Evolutionary conservation across 2,888 invertebrate species (phyloP).

Genomic region (Iselma pallidipennis): DNA sequence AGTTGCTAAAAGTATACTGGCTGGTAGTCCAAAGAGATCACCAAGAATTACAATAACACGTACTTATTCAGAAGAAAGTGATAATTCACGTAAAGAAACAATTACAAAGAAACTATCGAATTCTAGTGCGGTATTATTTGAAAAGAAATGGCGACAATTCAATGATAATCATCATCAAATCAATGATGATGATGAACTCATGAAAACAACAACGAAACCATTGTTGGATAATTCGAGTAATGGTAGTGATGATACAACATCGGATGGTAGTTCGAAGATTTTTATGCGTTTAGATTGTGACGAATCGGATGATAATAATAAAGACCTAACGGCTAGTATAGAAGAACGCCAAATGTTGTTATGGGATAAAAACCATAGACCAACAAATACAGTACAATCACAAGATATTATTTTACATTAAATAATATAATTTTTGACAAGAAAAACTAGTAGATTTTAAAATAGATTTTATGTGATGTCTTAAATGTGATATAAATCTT

Average conservation of each 20-base stretch:
- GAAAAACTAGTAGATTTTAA: too few species aligned
- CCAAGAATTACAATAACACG: slow-evolving; percentile 74
- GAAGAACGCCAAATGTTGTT: slow-evolving; percentile 12
- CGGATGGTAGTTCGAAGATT: slow-evolving; percentile 51
- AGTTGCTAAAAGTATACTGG: slow-evolving; percentile 45
- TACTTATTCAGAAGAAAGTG: slow-evolving; percentile 74
- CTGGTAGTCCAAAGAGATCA: slow-evolving; percentile 53
- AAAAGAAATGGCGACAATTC: slow-evolving; percentile 53
- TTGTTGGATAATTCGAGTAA: slow-evolving; percentile 44
- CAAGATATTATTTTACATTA: slow-evolving; percentile 48
- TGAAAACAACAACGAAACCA: slow-evolving; percentile 42
- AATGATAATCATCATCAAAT: slow-evolving; percentile 45
- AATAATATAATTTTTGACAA: too few species aligned
- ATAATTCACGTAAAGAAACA: slow-evolving; percentile 51
- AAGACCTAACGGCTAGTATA: slow-evolving; percentile 49
- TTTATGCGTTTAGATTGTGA: slow-evolving; percentile 53
- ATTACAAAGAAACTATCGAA: slow-evolving; percentile 51
- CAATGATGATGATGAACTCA: slow-evolving; percentile 35
- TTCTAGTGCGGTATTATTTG: slow-evolving; percentile 54
- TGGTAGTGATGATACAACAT: slow-evolving; percentile 56
- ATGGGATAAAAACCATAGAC: background rate
- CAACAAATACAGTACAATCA: slow-evolving; percentile 36
- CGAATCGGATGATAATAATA: slow-evolving; percentile 36
- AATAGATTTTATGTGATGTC: slow-evolving; percentile 45
- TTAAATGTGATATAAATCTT: slow-evolving; percentile 30